Percentiles rank a stretch among this genome's conserved stretches.
Conservation (phyloP, 2,888 invertebrate genomes). For the Athalia cordata region DNA sequence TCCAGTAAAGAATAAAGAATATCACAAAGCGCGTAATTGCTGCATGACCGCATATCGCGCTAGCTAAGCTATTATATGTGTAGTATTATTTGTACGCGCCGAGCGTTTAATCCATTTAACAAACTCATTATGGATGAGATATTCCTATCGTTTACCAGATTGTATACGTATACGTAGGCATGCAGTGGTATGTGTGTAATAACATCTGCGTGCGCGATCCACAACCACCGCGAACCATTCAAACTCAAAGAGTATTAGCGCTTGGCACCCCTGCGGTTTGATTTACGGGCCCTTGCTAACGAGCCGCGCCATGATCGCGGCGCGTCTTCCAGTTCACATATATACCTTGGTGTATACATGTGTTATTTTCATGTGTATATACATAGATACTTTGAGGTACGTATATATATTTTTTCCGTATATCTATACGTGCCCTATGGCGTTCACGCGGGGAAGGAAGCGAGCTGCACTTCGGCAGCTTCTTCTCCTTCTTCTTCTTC, state of each 20-base stretch:
- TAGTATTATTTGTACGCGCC: not conserved
- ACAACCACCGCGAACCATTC: constrained; percentile 61
- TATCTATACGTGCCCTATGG: too few relatives aligned
- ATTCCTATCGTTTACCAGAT: constrained; percentile 69
- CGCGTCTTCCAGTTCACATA: constrained; percentile 28
- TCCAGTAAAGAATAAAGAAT: too few relatives aligned
- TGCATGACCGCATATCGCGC: too few relatives aligned
- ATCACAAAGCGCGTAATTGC: too few relatives aligned
- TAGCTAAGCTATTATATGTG: not conserved
- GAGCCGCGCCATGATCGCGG: constrained; percentile 60
- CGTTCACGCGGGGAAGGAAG: too few relatives aligned
- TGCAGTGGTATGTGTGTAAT: too few relatives aligned
- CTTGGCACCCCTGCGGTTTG: constrained; percentile 72
- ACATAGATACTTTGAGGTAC: too few relatives aligned
- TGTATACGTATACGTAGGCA: too few relatives aligned
- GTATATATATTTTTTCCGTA: too few relatives aligned
- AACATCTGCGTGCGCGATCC: constrained; percentile 53
- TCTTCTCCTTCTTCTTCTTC: too few relatives aligned
- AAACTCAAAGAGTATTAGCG: constrained; percentile 63
- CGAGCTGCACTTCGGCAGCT: too few relatives aligned
- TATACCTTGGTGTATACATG: not conserved
- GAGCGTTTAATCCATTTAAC: constrained; percentile 70
- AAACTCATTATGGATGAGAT: constrained; percentile 72
- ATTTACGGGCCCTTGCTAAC: constrained; percentile 71
- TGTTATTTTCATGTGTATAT: too few relatives aligned